These are phyloP conservation scores for Adrianichthys oophorus DNA, from an alignment of 2,797 vertebrate genomes.

Conservation along the genomic window DNA sequence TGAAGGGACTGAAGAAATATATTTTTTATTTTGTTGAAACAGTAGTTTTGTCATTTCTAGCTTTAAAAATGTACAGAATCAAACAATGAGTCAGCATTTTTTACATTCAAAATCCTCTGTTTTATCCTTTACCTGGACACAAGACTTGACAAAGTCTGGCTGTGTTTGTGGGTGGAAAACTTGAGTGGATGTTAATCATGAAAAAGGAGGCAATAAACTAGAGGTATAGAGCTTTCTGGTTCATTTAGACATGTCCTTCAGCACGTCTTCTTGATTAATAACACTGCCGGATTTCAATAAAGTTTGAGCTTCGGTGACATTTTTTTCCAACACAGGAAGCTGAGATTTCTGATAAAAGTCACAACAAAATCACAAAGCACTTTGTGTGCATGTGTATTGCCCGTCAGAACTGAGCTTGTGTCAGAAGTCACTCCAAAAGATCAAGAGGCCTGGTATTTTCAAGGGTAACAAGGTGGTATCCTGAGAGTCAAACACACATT, in stretches of 20 bases:
- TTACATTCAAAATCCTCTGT: too few species aligned
- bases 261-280: slow-evolving; percentile 14
- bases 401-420: too few species aligned
- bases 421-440: slow-evolving; percentile 6
- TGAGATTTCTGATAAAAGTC: slow-evolving; percentile 3
- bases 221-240: too few species aligned
- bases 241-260: background rate
- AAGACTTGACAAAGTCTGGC: background rate
- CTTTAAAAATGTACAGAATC: too few species aligned
- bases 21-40: too few species aligned
- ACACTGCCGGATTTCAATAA: background rate
- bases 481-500: slow-evolving; percentile 32
- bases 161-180: too few species aligned
- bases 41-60: too few species aligned
- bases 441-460: slow-evolving; percentile 42
- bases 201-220: background rate
- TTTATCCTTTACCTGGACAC: too few species aligned
- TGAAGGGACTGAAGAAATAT: too few species aligned
- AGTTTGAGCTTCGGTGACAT: background rate
- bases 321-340: background rate
- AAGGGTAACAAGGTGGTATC: slow-evolving; percentile 53
- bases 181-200: background rate
- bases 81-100: too few species aligned
- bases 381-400: background rate
- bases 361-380: too few species aligned